Evolutionary conservation across 1,140 invertebrate species (phyloP), one percentile per base, ranked within the genome.

Genomic region (Eciton burchellii): DNA sequence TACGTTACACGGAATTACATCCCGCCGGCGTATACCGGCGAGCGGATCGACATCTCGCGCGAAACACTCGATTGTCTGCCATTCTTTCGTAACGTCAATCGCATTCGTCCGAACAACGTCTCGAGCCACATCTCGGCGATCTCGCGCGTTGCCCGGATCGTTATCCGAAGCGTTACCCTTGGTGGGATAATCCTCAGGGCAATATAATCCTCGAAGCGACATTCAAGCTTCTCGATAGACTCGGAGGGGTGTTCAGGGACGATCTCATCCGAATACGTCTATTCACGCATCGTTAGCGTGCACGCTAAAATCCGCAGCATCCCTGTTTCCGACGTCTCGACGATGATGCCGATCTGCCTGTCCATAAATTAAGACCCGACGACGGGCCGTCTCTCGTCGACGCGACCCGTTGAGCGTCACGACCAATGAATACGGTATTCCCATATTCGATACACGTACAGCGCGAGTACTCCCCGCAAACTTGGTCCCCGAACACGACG

Each of bases 251-350:
- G 29, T 63, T 49, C 62, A 24, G 21, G 19, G 41, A n/a, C 43
- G 26, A 74, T 43, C 49, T 19, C 56, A 49, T 6, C 26, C 24
- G 45, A 54, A 21, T 60, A 21, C 70, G 26, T 45, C 57, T 6
- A 35, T 45, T 45, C 11, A n/a, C 45, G 76, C 62, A 85, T 85
- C 41, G 54, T 86, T 84, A 85, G 62, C 41, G 47, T 62, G n/a
- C 47, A 70, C 49, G 59, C 45, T 65, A 85, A 68, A 81, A 56
- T 65, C 65, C 43, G 66, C 76, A 73, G 71, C 62, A 83, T 45
- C 68, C 84, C 65, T 57, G 68, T 86, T 86, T 73, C 83, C 83
- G 77, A 82, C 81, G 81, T 35, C 35, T 26, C 11, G 52, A 11
- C 43, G 54, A 35, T 6, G 6, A 2, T 35, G 35, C 19, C 21